phyloP scores from a whole-genome alignment of 2,113 vertebrate genomes.

The Verasper variegatus region DNA sequence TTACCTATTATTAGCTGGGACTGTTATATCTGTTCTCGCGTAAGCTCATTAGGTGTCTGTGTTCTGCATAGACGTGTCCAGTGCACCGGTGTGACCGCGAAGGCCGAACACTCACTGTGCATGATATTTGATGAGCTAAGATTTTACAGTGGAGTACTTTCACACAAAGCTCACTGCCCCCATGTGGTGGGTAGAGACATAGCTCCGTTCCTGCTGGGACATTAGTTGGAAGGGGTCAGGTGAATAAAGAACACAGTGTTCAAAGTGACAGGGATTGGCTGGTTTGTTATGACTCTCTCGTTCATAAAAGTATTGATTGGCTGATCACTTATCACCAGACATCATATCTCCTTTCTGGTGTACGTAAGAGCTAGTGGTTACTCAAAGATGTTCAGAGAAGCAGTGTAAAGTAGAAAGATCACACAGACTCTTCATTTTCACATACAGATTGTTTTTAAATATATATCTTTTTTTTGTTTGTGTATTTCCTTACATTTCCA shows the following conservation, averaged over 20 bases:
- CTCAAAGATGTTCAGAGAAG: neutral
- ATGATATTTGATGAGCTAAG: neutral
- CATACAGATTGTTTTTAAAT: conserved; percentile 32
- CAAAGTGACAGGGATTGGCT: neutral
- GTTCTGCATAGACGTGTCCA: conserved; percentile 19
- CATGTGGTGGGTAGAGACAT: conserved; percentile 71
- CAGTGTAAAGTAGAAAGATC: conserved; percentile 38
- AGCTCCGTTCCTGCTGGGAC: conserved; percentile 1
- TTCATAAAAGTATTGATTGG: too few species aligned
- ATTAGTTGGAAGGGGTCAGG: neutral
- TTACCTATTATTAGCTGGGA: conserved; percentile 78
- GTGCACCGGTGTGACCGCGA: neutral
- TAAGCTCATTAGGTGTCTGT: conserved; percentile 75
- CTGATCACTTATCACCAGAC: neutral
- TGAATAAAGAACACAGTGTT: neutral
- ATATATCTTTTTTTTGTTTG: conserved; percentile 46
- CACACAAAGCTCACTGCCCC: conserved; percentile 68
- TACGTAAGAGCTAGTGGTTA: neutral
- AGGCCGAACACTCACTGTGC: neutral
- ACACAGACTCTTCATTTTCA: conserved; percentile 70
- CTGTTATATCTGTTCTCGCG: conserved; percentile 49
- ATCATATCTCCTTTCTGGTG: neutral
- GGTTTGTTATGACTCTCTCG: neutral
- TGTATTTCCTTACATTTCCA: conserved; percentile 56
- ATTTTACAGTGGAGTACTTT: neutral